Percentiles rank a stretch among this genome's conserved stretches.
Evolutionary conservation across 2,888 invertebrate species (phyloP).

Genomic region (Yponomeuta malinellus): DNA sequence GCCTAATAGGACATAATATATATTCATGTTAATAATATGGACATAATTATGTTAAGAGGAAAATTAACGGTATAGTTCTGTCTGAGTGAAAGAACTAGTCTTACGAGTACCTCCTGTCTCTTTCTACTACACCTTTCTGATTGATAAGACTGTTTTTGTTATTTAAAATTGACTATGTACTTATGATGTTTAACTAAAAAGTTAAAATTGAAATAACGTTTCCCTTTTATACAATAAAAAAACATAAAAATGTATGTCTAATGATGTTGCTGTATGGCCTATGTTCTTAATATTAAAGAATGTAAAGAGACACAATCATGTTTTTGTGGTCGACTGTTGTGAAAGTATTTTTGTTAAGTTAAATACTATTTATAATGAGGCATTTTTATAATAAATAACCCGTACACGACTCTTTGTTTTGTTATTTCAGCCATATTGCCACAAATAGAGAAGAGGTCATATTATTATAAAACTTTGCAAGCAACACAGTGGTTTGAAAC

Average conservation of each 20-base stretch:
- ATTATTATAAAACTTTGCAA: no score
- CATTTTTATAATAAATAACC: constrained; percentile 63
- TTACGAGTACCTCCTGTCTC: constrained; percentile 36
- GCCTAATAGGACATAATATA: neutral
- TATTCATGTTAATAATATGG: neutral
- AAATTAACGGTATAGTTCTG: constrained; percentile 29
- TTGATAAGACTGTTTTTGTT: constrained; percentile 12
- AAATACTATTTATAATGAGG: constrained; percentile 67
- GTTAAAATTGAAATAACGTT: constrained; percentile 12
- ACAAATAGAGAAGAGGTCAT: neutral
- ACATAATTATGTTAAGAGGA: constrained; percentile 21
- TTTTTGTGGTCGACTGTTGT: constrained; percentile 44
- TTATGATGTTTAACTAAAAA: neutral
- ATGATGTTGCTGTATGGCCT: constrained; percentile 11
- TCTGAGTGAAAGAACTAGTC: constrained; percentile 39
- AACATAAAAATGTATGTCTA: neutral
- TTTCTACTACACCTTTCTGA: constrained; percentile 5
- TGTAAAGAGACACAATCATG: constrained; percentile 18
- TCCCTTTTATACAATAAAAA: neutral
- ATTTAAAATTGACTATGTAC: neutral
- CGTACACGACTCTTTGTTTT: constrained; percentile 28
- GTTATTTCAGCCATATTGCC: neutral
- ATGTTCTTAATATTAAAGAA: constrained; percentile 9
- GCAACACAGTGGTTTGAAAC: no score
- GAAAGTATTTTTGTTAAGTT: constrained; percentile 51